Evolutionary conservation across 2,888 invertebrate species (phyloP), one percentile per base, ranked within the genome.

Genomic region (Hylaea fasciaria): DNA sequence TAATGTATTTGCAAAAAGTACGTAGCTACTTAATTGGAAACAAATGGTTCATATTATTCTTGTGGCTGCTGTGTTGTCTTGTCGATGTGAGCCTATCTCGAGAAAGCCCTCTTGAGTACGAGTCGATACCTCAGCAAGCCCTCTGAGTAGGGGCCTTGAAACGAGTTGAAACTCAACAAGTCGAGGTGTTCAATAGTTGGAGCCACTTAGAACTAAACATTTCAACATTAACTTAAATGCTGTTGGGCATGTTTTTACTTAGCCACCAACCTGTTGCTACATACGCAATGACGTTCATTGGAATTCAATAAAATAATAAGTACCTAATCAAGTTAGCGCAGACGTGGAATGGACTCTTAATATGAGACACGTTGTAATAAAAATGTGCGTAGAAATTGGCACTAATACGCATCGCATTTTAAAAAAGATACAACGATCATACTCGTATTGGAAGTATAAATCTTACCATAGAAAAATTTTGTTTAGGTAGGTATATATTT

Each of bases 121-220:
- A n/a, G n/a, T n/a, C n/a, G n/a, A n/a, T n/a, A n/a, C n/a, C n/a
- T n/a, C n/a, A n/a, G n/a, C n/a, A n/a, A n/a, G n/a, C n/a, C 14
- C 14, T 49, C 22, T 41, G 9, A 41, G 39, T 55, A 51, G 17
- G 9, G 35, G 56, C 47, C 51, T 32, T 75, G 78, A 83, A 22
- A 83, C 83, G 76, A 74, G 82, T 78, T 66, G 64, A 65, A 22
- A 22, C 22, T 22, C 5, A 22, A 22, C 22, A 70, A 71, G 71
- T 75, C 77, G 71, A 70, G 69, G 75, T 79, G 73, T 71, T 74
- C 73, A 77, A 76, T 77, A 70, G 72, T 73, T 72, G 68, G 7
- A 50, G 41, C 68, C 67, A 66, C 65, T 68, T 70, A 66, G 48
- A 66, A 62, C 62, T 62, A 63, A 67, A 47, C 68, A 71, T 80